phyloP scores from a whole-genome alignment of 2,113 vertebrate genomes.

The Chloropsis cyanopogon region DNA sequence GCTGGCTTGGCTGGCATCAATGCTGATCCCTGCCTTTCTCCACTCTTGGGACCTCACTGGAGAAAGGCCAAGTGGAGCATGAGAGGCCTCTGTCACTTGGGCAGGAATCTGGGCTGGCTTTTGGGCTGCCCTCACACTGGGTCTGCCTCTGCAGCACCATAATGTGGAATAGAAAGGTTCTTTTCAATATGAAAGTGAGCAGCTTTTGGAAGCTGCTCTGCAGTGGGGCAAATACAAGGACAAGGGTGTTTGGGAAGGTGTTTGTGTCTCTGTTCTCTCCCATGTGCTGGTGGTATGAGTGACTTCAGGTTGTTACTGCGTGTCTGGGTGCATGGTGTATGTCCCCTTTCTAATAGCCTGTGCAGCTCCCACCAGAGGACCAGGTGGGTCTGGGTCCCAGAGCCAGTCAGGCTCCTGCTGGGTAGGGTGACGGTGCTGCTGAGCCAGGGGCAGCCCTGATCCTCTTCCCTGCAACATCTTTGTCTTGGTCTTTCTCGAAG shows the following conservation, averaged over 20 bases:
- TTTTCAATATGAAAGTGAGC: neutral
- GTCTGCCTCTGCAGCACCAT: neutral
- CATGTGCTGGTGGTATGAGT: neutral
- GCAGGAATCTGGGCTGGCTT: neutral
- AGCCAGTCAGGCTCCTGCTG: neutral
- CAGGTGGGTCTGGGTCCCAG: neutral
- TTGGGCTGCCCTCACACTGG: neutral
- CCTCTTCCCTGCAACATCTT: neutral
- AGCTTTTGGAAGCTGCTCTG: neutral
- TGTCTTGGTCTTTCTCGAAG: neutral
- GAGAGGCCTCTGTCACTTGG: neutral
- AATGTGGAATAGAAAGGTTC: neutral
- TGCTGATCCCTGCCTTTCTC: neutral
- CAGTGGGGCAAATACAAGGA: neutral
- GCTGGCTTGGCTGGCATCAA: accelerated
- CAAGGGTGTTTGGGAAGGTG: neutral
- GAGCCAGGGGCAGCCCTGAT: neutral
- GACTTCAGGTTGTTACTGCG: neutral
- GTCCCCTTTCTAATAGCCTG: neutral
- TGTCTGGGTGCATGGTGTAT: neutral
- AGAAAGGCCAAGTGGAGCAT: neutral
- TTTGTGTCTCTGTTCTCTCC: neutral
- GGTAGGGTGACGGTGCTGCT: neutral
- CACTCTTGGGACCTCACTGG: neutral
- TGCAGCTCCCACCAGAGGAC: neutral